Conservation (phyloP, 2,888 invertebrate genomes). For the Hypolimnas misippus region DNA sequence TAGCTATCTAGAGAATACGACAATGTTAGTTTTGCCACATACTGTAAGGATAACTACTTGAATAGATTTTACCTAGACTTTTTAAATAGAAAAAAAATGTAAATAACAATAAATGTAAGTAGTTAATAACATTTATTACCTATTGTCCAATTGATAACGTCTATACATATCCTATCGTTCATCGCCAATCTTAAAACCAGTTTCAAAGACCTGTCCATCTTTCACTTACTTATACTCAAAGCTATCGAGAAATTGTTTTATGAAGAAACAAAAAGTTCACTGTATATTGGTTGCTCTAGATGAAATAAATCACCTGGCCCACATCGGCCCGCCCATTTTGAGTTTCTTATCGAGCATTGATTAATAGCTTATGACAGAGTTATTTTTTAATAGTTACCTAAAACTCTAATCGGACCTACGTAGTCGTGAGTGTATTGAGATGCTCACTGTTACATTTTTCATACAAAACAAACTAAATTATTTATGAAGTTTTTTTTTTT, state of each 20-base stretch:
- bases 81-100: too few relatives aligned
- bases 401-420: conserved; percentile 37
- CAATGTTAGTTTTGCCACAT: not conserved
- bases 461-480: too few relatives aligned
- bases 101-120: not conserved
- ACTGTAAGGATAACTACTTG: too few relatives aligned
- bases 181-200: conserved; percentile 34
- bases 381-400: conserved; percentile 56
- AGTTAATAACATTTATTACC: conserved; percentile 23
- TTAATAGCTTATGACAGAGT: conserved; percentile 73
- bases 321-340: conserved; percentile 75
- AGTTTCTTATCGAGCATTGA: conserved; percentile 76
- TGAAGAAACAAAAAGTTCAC: conserved; percentile 30
- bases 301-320: conserved; percentile 73
- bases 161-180: conserved; percentile 27
- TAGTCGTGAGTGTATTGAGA: conserved; percentile 25
- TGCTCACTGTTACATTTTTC: conserved; percentile 30
- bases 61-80: too few relatives aligned
- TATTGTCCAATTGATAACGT: conserved; percentile 35
- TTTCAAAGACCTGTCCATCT: conserved; percentile 26
- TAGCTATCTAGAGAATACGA: not conserved
- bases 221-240: not conserved
- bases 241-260: conserved; percentile 20
- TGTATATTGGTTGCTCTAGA: conserved; percentile 47
- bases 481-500: too few relatives aligned